Percentiles rank a stretch among this genome's conserved stretches.
Conservation (phyloP, 2,797 vertebrate species). For the Parauchenoglanis ngamensis region DNA sequence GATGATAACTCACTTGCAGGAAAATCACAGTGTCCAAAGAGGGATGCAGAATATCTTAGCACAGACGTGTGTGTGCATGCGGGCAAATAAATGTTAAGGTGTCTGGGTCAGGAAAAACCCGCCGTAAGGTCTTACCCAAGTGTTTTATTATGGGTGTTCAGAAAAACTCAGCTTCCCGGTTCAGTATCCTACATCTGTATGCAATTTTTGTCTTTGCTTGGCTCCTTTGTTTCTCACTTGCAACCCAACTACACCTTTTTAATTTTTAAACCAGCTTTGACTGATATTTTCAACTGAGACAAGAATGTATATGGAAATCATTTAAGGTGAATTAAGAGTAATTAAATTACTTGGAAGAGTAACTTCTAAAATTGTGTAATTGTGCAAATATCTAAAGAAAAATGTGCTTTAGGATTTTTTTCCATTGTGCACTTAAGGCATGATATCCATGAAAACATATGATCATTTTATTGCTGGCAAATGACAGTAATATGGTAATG, state of each 20-base stretch:
- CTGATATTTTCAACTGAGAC: neutral
- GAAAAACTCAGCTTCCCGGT: neutral
- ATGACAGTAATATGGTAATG: neutral
- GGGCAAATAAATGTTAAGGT: constrained; percentile 26
- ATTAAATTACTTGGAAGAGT: neutral
- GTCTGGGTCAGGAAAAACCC: constrained; percentile 38
- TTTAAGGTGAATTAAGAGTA: neutral
- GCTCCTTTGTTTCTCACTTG: neutral
- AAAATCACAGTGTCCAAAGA: constrained; percentile 47
- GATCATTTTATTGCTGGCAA: neutral
- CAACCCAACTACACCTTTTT: neutral
- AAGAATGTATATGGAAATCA: neutral
- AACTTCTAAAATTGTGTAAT: neutral
- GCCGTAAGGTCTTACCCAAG: constrained; percentile 25
- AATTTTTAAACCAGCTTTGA: neutral
- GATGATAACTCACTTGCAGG: constrained; percentile 42
- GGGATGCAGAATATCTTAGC: constrained; percentile 17
- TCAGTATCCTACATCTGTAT: neutral
- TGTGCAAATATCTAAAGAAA: neutral
- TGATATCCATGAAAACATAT: neutral
- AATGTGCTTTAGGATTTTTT: neutral
- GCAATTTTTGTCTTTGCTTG: neutral
- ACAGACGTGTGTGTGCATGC: constrained; percentile 28
- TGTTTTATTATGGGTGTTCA: constrained; percentile 33
- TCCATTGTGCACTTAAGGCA: neutral